phyloP scores from a whole-genome alignment of 2,113 vertebrate genomes.

The Rhinichthys klamathensis region DNA sequence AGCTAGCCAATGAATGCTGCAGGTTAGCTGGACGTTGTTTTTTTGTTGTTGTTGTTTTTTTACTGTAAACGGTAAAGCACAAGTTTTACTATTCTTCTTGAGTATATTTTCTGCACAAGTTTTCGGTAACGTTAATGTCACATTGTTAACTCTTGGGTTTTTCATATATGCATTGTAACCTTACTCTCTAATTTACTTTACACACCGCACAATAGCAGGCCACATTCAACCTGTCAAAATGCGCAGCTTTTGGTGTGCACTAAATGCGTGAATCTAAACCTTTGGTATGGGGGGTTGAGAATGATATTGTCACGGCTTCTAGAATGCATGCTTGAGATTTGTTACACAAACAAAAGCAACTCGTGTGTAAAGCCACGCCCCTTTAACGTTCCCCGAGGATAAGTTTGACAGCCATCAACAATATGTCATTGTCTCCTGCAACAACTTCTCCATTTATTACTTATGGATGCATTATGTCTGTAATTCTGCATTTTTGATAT shows the following conservation, averaged over 20 bases:
- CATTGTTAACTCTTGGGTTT: background rate
- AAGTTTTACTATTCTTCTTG: too few relatives aligned
- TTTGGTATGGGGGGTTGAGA: background rate
- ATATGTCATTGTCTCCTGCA: background rate
- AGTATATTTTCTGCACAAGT: background rate
- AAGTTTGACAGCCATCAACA: background rate
- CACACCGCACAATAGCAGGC: background rate
- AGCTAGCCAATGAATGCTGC: constrained; percentile 32
- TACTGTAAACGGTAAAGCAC: background rate
- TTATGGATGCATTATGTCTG: background rate
- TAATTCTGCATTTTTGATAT: background rate
- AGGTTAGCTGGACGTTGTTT: constrained; percentile 7
- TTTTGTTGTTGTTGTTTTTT: too few relatives aligned
- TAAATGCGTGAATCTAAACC: background rate
- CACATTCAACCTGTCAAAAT: background rate
- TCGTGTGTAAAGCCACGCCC: constrained; percentile 54
- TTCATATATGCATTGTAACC: background rate
- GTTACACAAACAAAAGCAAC: constrained; percentile 46
- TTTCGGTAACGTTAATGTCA: background rate
- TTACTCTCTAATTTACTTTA: background rate
- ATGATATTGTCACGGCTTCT: background rate
- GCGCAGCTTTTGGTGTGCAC: background rate
- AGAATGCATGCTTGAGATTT: background rate
- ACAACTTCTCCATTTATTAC: background rate
- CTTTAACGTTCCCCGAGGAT: constrained; percentile 44